Conservation (phyloP, 2,797 vertebrate genomes). For the Champsocephalus esox region DNA sequence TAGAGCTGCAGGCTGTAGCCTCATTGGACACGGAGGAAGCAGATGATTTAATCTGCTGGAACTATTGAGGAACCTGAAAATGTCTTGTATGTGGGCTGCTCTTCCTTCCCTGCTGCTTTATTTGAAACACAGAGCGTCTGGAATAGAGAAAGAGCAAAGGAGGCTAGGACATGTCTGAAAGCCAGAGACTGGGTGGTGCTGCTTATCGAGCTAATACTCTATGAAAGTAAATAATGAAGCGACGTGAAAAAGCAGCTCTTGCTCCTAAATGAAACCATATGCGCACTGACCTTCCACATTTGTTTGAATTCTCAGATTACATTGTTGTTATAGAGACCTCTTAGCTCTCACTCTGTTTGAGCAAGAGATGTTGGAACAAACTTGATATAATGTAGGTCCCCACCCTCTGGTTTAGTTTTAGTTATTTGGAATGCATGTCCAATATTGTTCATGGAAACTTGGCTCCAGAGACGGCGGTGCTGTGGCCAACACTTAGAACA, state of each 20-base stretch:
- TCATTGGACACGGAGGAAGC: constrained; percentile 15
- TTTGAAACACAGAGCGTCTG: constrained; percentile 44
- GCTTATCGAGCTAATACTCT: constrained; percentile 86
- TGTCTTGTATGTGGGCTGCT: constrained; percentile 52
- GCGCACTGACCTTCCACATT: constrained; percentile 83
- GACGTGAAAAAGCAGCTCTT: constrained; percentile 78
- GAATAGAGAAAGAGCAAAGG: constrained; percentile 24
- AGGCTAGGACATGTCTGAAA: constrained; percentile 63
- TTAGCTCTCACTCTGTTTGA: constrained; percentile 80
- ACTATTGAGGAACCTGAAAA: constrained; percentile 46
- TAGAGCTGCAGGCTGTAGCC: constrained; percentile 26
- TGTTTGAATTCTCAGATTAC: constrained; percentile 88
- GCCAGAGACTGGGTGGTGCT: constrained; percentile 81
- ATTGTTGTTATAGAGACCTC: constrained; percentile 83
- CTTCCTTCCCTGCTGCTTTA: constrained; percentile 41
- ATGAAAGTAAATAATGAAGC: constrained; percentile 87
- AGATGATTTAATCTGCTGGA: constrained; percentile 49
- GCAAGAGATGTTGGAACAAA: constrained; percentile 86
- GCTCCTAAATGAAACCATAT: constrained; percentile 86
- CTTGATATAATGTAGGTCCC: constrained; percentile 86
- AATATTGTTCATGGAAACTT: constrained; percentile 82
- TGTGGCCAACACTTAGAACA: constrained; percentile 66
- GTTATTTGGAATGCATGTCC: constrained; percentile 83
- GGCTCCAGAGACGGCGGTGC: constrained; percentile 54
- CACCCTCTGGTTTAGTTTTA: constrained; percentile 84